phyloP scores from a whole-genome alignment of 2,797 vertebrate species.

The Sphenopsis melanotis region DNA sequence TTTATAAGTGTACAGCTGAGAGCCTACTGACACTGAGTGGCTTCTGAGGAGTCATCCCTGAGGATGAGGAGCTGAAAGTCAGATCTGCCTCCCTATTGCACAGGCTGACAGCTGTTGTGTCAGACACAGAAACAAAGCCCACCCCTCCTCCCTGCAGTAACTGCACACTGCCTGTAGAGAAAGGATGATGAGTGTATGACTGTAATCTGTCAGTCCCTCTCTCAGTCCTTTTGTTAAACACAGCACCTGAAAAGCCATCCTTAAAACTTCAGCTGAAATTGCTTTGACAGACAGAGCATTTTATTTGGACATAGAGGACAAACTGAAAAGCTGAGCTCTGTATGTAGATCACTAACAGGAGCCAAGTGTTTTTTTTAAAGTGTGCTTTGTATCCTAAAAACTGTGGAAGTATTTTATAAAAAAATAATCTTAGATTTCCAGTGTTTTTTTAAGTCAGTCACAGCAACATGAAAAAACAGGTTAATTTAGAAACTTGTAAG shows the following conservation, averaged over 20 bases:
- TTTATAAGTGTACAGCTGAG: background rate
- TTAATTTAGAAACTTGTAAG: background rate
- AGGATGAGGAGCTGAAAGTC: background rate
- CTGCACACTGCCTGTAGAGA: background rate
- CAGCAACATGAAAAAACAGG: background rate
- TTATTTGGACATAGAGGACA: background rate
- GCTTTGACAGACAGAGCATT: background rate
- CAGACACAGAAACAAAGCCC: background rate
- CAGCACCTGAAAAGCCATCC: background rate
- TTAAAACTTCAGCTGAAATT: background rate
- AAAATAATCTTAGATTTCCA: background rate
- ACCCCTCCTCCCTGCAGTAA: background rate
- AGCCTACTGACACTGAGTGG: background rate
- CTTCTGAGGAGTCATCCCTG: background rate
- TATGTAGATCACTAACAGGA: background rate
- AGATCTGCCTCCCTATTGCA: background rate
- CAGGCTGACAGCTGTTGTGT: background rate
- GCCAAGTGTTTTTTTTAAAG: background rate
- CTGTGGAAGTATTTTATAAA: background rate
- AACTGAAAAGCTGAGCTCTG: background rate
- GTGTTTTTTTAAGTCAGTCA: background rate
- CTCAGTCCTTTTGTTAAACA: background rate
- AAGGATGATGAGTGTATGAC: background rate
- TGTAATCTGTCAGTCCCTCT: background rate
- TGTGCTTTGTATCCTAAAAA: background rate